These are phyloP conservation scores for Lordiphosa collinella DNA, from an alignment of 1,140 invertebrate genomes.

Conservation along the genomic window DNA sequence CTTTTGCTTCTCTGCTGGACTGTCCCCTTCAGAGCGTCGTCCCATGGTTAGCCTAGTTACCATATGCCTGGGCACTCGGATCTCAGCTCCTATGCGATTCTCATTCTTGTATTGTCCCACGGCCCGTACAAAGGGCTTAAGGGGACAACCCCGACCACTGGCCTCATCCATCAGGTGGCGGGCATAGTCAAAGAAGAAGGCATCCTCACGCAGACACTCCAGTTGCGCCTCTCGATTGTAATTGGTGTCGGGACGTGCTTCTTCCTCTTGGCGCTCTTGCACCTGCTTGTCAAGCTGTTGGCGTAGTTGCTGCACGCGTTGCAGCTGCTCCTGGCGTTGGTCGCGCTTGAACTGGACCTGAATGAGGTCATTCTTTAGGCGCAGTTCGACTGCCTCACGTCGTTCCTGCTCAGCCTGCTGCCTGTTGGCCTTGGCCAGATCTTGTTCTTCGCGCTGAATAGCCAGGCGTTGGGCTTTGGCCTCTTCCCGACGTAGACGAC, in stretches of 20 bases:
- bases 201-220: conserved; percentile 55
- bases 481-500: conserved; percentile 20
- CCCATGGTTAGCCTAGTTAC: conserved; percentile 52
- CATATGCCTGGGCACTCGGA: conserved; percentile 40
- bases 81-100: conserved; percentile 48
- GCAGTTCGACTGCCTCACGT: conserved; percentile 14
- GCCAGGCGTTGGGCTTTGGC: conserved; percentile 37
- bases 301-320: conserved; percentile 37
- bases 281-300: conserved; percentile 45
- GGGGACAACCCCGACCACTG: conserved; percentile 30
- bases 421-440: conserved; percentile 25
- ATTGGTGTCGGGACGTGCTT: conserved; percentile 40
- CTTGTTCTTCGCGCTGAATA: conserved; percentile 44
- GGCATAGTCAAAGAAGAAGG: conserved; percentile 56
- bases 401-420: conserved; percentile 26
- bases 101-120: conserved; percentile 47
- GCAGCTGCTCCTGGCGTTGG: conserved; percentile 42
- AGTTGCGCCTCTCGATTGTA: conserved; percentile 56
- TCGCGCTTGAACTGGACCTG: conserved; percentile 48
- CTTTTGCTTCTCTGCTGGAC: conserved; percentile 10
- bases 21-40: conserved; percentile 49
- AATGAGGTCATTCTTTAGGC: conserved; percentile 47
- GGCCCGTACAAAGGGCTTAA: conserved; percentile 50
- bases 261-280: conserved; percentile 23
- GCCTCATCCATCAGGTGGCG: conserved; percentile 50